A percentile compares a stretch with the other conserved stretches of the same genome.
Conservation (phyloP, 2,113 vertebrate genomes). For the Herpailurus yagouaroundi region DNA sequence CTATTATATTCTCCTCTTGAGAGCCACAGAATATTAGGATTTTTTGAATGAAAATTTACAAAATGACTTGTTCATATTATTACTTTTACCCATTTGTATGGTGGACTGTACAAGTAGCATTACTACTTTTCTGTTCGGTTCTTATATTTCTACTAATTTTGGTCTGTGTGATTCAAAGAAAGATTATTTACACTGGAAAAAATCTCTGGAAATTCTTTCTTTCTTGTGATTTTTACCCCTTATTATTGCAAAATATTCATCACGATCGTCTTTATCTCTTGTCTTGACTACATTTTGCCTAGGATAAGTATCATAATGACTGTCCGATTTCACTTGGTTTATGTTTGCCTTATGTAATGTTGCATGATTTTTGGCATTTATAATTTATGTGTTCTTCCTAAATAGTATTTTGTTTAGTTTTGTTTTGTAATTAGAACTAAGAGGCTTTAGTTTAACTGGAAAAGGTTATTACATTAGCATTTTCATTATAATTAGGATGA, state of each 20-base stretch:
- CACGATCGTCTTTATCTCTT: background rate
- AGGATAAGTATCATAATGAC: background rate
- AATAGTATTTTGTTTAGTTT: background rate
- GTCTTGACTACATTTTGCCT: background rate
- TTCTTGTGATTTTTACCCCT: background rate
- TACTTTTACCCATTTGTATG: background rate
- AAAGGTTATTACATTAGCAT: background rate
- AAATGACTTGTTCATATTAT: background rate
- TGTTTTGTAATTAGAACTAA: background rate
- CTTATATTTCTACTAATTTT: conserved; percentile 8
- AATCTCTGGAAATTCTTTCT: background rate
- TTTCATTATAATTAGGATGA: background rate
- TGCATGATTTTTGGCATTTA: background rate
- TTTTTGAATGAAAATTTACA: background rate
- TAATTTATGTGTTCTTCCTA: background rate
- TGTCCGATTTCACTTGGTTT: background rate
- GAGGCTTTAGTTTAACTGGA: background rate
- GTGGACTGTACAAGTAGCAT: background rate
- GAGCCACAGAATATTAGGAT: background rate
- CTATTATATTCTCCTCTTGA: background rate
- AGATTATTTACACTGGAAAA: background rate
- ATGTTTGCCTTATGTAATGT: background rate
- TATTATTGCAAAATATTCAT: background rate
- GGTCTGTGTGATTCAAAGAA: background rate
- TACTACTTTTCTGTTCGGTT: background rate